Base-by-base conservation (phyloP, 1,140 invertebrate genomes). In the Euwallacea similis region DNA sequence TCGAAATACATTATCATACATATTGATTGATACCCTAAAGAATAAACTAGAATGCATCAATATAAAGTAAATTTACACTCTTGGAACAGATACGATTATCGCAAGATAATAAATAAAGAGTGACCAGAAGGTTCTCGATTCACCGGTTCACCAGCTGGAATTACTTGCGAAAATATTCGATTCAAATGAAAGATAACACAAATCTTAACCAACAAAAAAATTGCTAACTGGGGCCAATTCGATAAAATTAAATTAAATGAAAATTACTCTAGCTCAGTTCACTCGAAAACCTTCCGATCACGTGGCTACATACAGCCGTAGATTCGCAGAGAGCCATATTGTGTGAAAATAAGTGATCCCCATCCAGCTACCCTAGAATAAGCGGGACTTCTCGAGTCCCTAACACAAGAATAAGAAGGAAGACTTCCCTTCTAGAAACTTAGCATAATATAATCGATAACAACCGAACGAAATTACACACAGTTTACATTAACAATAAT, bases 341-440 rank as follows among this genome's bases (percentile, higher is more conserved):
- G 74, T 77, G 75, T 78, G 73, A 79, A 79, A 74, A 76, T 78
- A 77, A 79, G 79, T 81, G 81, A 80, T 81, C 81, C 81, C 81
- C 81, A 76, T 79, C 81, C 81, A 82, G 81, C 81, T 82, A 82
- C 79, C 76, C 79, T 80, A 81, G 60, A 71, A 71, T 73, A 76
- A 76, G 74, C 73, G 75, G 75, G 71, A 63, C 64, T 54, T 46
- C 62, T 54, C 11, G 53, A 16, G 43, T 9, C 61, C 53, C 54
- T 44, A 43, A 61, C 59, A 61, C 11, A 61, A 61, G 7, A 43
- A 43, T n/a, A 33, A n/a, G 10, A 16, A 16, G 21, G 21, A 58
- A 58, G 4, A 33, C 21, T 33, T 53, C 50, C 58, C 54, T 53
- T 56, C 47, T 21, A 10, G 66, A 47, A 59, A 44, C 16, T 13